A percentile compares a stretch with the other conserved stretches of the same genome.
phyloP scores from a whole-genome alignment of 2,113 vertebrate species.

The Xenotilapia flavipinnis region DNA sequence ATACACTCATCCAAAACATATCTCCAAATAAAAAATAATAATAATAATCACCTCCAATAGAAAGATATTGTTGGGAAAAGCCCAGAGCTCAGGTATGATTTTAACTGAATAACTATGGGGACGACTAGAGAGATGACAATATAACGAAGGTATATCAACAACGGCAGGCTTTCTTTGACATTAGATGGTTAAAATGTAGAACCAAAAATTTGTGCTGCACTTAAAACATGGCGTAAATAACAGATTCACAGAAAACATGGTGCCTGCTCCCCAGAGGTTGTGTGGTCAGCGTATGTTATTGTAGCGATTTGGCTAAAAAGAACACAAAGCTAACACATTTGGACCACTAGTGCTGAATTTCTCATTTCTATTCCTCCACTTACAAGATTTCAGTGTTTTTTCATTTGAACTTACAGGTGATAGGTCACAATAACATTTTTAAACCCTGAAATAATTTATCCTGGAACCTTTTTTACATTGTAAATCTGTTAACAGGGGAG shows the following conservation, averaged over 20 bases:
- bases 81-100: neutral
- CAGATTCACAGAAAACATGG: neutral
- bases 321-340: neutral
- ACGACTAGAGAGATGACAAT: neutral
- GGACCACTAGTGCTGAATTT: neutral
- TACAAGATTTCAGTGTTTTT: neutral
- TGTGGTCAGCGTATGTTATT: rapidly evolving
- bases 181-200: neutral
- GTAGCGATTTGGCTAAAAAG: neutral
- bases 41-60: neutral
- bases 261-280: neutral
- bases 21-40: neutral
- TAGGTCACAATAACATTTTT: neutral
- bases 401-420: neutral
- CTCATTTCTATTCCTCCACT: rapidly evolving
- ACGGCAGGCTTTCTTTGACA: rapidly evolving
- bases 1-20: neutral
- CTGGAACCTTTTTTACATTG: neutral
- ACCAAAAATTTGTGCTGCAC: neutral
- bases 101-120: neutral
- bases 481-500: neutral
- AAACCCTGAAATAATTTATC: neutral
- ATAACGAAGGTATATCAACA: rapidly evolving
- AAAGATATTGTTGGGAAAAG: neutral
- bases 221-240: rapidly evolving